Conservation (phyloP, 2,797 vertebrate species). For the Peromyscus aztecus region DNA sequence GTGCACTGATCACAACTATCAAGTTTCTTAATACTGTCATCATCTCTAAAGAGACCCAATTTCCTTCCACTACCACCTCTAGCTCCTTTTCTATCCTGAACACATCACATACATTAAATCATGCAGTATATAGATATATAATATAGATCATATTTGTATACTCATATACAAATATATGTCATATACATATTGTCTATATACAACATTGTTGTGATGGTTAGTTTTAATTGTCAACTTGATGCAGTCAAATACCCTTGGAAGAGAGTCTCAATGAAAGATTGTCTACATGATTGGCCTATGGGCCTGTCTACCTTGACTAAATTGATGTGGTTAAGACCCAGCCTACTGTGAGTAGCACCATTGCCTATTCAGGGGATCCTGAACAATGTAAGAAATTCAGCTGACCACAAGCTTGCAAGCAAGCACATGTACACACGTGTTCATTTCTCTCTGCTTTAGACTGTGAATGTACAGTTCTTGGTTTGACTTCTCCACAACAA, state of each 20-base stretch:
- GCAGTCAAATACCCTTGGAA: not conserved
- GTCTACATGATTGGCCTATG: no score
- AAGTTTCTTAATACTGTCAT: conserved; percentile 7
- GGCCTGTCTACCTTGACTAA: not conserved
- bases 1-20: not conserved
- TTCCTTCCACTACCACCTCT: not conserved
- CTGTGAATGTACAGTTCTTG: not conserved
- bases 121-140: no score
- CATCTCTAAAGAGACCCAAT: not conserved
- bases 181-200: not conserved
- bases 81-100: not conserved
- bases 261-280: not conserved
- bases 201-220: not conserved
- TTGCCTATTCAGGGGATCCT: not conserved
- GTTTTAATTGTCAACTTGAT: not conserved
- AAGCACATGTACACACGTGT: not conserved
- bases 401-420: not conserved
- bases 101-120: not conserved
- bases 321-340: not conserved
- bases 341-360: no score
- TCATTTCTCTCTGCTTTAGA: not conserved
- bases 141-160: not conserved
- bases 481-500: not conserved
- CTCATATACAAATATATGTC: not conserved
- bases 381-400: not conserved